Percentiles rank a stretch among this genome's conserved stretches.
Evolutionary conservation across 2,113 vertebrate species (phyloP).

Genomic region (Chaetops frenatus): DNA sequence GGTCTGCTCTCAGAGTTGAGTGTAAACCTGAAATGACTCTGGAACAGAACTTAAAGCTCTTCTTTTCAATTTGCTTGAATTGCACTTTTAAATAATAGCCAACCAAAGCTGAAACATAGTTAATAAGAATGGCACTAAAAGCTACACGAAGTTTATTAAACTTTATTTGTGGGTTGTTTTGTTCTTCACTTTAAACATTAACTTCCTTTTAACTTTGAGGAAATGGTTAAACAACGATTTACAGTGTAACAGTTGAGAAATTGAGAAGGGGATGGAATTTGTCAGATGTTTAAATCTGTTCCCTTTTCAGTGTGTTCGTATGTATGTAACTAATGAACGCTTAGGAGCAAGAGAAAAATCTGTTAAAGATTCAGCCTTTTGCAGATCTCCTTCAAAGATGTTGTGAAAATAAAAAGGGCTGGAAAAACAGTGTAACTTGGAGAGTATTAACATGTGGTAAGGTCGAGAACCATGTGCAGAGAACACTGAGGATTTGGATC

Average conservation of each 20-base stretch:
- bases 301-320: background rate
- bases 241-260: slow-evolving; percentile 4
- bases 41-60: background rate
- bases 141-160: background rate
- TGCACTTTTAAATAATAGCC: background rate
- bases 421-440: slow-evolving; percentile 24
- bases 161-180: background rate
- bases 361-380: slow-evolving; percentile 37
- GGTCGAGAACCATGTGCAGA: background rate
- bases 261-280: slow-evolving; percentile 30
- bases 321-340: slow-evolving; percentile 23
- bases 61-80: background rate
- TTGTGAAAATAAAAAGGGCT: slow-evolving; percentile 19
- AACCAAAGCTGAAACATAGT: background rate
- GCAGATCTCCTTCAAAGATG: slow-evolving; percentile 8
- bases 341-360: slow-evolving; percentile 1
- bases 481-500: background rate
- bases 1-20: background rate
- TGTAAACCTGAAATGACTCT: background rate
- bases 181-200: background rate
- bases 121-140: background rate
- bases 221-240: slow-evolving; percentile 26
- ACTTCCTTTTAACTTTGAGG: slow-evolving; percentile 10
- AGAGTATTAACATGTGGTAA: background rate
- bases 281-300: slow-evolving; percentile 46